phyloP scores from a whole-genome alignment of 2,113 vertebrate genomes.

The Irena cyanogastra region DNA sequence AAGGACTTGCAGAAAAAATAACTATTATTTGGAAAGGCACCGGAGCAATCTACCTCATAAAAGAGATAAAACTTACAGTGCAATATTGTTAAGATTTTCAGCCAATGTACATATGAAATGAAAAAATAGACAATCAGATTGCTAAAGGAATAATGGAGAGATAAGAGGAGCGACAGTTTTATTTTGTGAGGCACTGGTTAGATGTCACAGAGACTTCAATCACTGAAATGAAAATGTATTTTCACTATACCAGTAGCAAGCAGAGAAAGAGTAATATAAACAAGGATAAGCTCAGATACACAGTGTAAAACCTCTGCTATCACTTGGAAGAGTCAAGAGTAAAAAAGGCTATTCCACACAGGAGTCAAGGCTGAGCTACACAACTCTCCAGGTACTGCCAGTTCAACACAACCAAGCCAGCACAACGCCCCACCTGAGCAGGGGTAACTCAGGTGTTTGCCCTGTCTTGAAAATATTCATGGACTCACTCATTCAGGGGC shows the following conservation, averaged over 20 bases:
- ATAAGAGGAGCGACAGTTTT: conserved; percentile 10
- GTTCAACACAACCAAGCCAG: not conserved
- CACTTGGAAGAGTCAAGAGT: not conserved
- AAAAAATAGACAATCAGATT: conserved; percentile 50
- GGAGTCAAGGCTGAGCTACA: not conserved
- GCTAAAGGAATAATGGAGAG: conserved; percentile 26
- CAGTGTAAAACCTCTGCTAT: not conserved
- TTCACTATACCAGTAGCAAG: not conserved
- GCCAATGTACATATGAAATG: conserved; percentile 39
- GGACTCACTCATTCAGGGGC: not conserved
- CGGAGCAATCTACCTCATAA: not conserved
- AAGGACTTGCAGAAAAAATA: conserved; percentile 1
- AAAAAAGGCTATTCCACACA: not conserved
- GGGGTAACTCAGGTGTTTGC: accelerated
- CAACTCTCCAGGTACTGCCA: not conserved
- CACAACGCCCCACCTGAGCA: accelerated
- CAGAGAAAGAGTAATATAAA: not conserved
- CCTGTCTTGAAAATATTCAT: not conserved
- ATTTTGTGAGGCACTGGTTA: not conserved
- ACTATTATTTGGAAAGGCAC: conserved; percentile 2
- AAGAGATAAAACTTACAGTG: conserved; percentile 4
- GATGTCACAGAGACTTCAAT: conserved; percentile 1
- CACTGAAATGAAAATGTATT: conserved; percentile 18
- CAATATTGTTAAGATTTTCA: conserved; percentile 23
- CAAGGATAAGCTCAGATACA: not conserved